Conservation (phyloP, 2,113 vertebrate species). For the Notothenia rossii region DNA sequence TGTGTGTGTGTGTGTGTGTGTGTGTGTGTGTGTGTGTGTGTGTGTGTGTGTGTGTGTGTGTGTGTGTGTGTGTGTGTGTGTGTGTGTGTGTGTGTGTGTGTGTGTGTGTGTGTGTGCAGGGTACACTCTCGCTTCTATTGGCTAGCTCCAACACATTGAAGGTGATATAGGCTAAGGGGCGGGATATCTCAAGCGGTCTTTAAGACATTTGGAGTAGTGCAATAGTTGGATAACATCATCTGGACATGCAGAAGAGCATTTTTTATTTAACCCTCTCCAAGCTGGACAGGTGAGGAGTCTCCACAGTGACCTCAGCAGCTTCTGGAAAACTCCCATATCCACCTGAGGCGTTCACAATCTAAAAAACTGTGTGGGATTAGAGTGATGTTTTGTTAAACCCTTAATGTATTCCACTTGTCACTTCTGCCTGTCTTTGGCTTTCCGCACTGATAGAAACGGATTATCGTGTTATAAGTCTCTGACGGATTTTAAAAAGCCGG, state of each 20-base stretch:
- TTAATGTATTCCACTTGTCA: slow-evolving; percentile 47
- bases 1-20: slow-evolving; percentile 28
- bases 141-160: no score
- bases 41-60: slow-evolving; percentile 3
- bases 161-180: no score
- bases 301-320: slow-evolving; percentile 47
- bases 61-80: slow-evolving; percentile 3
- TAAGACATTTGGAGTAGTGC: no score
- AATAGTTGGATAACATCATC: no score
- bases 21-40: not conserved
- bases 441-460: slow-evolving; percentile 42
- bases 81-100: slow-evolving; percentile 3
- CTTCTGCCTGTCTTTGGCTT: slow-evolving; percentile 35
- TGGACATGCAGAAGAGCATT: no score
- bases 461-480: slow-evolving; percentile 39
- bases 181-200: no score
- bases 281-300: slow-evolving; percentile 55
- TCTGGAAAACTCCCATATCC: slow-evolving; percentile 63
- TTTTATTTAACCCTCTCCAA: no score
- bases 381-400: slow-evolving; percentile 39
- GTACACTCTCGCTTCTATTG: no score
- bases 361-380: slow-evolving; percentile 39
- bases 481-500: slow-evolving; percentile 41
- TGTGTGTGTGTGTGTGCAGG: slow-evolving; percentile 14
- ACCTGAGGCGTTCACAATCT: slow-evolving; percentile 14